These are phyloP conservation scores for Hippolais icterina DNA, from an alignment of 2,113 vertebrate genomes.

Conservation along the genomic window DNA sequence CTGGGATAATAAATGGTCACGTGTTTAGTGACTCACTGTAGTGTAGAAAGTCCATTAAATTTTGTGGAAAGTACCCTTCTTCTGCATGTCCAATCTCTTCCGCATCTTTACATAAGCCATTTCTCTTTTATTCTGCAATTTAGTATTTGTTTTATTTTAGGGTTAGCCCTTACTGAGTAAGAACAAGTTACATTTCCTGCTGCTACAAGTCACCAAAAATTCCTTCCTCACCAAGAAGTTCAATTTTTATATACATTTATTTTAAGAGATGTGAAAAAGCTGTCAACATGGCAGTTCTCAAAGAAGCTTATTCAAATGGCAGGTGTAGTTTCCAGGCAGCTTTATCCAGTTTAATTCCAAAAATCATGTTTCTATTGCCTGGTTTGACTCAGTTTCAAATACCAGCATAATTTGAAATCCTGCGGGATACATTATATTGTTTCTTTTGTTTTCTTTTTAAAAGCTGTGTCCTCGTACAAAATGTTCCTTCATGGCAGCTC, in stretches of 20 bases:
- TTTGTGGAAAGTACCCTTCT: not conserved
- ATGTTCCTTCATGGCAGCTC: not conserved
- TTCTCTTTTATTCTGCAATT: not conserved
- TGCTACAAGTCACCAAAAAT: not conserved
- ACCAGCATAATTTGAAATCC: not conserved
- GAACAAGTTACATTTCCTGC: not conserved
- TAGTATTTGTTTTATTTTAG: not conserved
- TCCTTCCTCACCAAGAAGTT: not conserved
- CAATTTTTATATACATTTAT: not conserved
- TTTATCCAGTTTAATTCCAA: not conserved
- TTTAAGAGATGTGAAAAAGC: not conserved
- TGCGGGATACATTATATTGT: not conserved
- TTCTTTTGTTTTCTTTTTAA: not conserved
- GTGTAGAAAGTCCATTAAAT: not conserved
- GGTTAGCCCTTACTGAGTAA: not conserved
- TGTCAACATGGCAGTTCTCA: not conserved
- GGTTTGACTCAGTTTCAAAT: not conserved
- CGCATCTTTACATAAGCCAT: not conserved
- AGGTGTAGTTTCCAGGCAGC: not conserved
- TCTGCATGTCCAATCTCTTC: rapidly evolving
- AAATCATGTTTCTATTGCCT: not conserved
- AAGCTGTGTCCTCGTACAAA: not conserved
- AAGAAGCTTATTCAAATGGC: not conserved
- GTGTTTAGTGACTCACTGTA: not conserved
- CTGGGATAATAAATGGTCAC: not conserved